phyloP scores from a whole-genome alignment of 2,113 vertebrate genomes.

The Channa argus region DNA sequence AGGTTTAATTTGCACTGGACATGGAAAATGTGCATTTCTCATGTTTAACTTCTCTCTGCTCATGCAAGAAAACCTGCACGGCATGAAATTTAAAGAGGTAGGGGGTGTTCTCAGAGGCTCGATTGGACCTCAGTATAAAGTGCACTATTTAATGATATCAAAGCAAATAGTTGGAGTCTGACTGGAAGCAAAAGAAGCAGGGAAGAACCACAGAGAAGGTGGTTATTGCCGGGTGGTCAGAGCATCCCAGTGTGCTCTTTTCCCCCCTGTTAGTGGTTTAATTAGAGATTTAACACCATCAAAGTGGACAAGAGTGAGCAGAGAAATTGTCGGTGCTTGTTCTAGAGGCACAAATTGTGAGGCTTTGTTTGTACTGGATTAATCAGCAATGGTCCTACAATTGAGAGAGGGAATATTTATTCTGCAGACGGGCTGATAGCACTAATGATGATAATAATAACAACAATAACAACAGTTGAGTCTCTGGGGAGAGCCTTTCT shows the following conservation, averaged over 20 bases:
- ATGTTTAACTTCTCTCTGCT: slow-evolving; percentile 10
- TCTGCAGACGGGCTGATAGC: slow-evolving; percentile 68
- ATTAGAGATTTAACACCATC: slow-evolving; percentile 56
- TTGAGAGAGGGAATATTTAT: slow-evolving; percentile 69
- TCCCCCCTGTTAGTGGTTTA: slow-evolving; percentile 54
- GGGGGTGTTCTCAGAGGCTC: slow-evolving; percentile 47
- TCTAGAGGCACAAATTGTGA: slow-evolving; percentile 51
- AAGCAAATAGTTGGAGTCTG: slow-evolving; percentile 48
- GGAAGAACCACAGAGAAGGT: slow-evolving; percentile 6
- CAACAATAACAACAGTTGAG: slow-evolving; percentile 71
- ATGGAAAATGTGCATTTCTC: slow-evolving; percentile 18
- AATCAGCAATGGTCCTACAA: slow-evolving; percentile 68
- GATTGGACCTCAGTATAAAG: slow-evolving; percentile 48
- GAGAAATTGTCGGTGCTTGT: slow-evolving; percentile 49
- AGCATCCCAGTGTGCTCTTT: slow-evolving; percentile 55
- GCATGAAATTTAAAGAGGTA: slow-evolving; percentile 49
- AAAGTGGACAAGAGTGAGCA: slow-evolving; percentile 30
- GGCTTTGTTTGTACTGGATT: slow-evolving; percentile 69
- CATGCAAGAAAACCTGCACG: slow-evolving; percentile 18
- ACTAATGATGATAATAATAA: slow-evolving; percentile 80
- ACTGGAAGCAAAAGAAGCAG: slow-evolving; percentile 29
- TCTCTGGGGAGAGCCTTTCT: slow-evolving; percentile 70
- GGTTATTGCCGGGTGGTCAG: slow-evolving; percentile 46
- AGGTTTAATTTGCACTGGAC: slow-evolving; percentile 11
- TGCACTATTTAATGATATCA: slow-evolving; percentile 62